Evolutionary conservation across 2,797 vertebrate species (phyloP).

Genomic region (Melanotaenia parkinsoni): DNA sequence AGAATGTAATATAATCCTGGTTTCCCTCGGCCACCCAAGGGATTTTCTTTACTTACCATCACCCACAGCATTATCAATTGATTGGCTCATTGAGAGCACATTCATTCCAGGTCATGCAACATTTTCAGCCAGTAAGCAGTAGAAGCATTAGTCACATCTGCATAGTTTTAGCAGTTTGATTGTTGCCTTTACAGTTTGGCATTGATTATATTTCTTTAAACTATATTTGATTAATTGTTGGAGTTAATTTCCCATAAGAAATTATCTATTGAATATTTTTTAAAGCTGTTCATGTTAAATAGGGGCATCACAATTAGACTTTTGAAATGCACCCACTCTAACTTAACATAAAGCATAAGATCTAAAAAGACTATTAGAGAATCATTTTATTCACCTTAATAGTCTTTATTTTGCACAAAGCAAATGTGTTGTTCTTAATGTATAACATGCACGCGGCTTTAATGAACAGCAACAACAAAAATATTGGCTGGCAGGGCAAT

Average conservation of each 20-base stretch:
- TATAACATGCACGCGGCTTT: neutral
- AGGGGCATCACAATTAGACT: neutral
- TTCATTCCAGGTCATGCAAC: slow-evolving; percentile 74
- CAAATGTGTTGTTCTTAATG: neutral
- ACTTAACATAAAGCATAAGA: neutral
- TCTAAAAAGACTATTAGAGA: neutral
- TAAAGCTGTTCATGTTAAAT: neutral
- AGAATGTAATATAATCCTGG: slow-evolving; percentile 72
- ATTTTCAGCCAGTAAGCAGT: slow-evolving; percentile 63
- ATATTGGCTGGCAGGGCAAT: slow-evolving; percentile 7
- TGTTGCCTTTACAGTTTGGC: slow-evolving; percentile 13
- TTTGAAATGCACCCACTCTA: neutral
- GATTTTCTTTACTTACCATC: slow-evolving; percentile 72
- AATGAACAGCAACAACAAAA: slow-evolving; percentile 1
- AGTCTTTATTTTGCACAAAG: neutral
- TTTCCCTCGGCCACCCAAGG: slow-evolving; percentile 63
- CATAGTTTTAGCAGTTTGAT: slow-evolving; percentile 46
- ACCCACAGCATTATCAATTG: slow-evolving; percentile 71
- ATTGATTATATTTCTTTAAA: slow-evolving; percentile 48
- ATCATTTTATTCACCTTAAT: neutral
- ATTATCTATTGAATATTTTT: neutral
- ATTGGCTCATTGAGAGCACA: slow-evolving; percentile 77
- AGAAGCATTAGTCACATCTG: slow-evolving; percentile 66
- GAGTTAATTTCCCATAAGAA: neutral
- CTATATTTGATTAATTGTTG: slow-evolving; percentile 27